Percentiles rank a stretch among this genome's conserved stretches.
phyloP scores from a whole-genome alignment of 2,113 vertebrate genomes.

The Panthera leo region DNA sequence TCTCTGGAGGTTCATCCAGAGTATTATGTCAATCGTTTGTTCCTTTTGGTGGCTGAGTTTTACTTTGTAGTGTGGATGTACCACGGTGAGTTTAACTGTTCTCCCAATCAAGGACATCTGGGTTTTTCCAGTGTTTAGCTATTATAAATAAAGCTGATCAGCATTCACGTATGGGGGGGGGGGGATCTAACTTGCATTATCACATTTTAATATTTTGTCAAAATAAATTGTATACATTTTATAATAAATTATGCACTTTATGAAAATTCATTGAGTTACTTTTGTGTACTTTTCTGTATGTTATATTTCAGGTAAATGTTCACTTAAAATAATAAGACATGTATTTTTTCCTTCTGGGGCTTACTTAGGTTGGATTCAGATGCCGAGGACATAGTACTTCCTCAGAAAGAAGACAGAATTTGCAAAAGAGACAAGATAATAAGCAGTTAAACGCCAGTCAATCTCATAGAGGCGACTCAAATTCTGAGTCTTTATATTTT shows the following conservation, averaged over 20 bases:
- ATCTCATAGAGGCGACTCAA: conserved; percentile 84
- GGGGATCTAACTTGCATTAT: not conserved
- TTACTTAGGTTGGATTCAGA: conserved; percentile 83
- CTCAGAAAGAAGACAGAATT: conserved; percentile 86
- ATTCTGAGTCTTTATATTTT: conserved; percentile 93
- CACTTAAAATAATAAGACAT: conserved; percentile 29
- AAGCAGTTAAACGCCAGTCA: conserved; percentile 80
- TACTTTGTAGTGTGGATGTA: not conserved
- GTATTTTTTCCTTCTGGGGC: not conserved
- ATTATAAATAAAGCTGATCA: not conserved
- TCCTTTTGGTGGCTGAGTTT: not conserved
- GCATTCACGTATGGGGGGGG: not conserved
- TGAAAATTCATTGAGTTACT: not conserved
- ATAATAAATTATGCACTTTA: not conserved
- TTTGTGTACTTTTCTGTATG: not conserved
- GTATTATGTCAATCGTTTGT: not conserved
- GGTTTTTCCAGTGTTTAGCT: not conserved
- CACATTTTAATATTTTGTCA: conserved; percentile 14
- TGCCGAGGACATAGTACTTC: conserved; percentile 87
- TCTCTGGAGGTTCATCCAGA: not conserved
- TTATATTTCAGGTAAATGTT: not conserved
- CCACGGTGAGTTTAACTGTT: not conserved
- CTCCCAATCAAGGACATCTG: not conserved
- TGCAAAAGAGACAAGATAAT: conserved; percentile 86
- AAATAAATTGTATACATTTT: not conserved